phyloP scores from a whole-genome alignment of 37 sponge, comb jelly and placozoan species.

The Oopsacas minuta region DNA sequence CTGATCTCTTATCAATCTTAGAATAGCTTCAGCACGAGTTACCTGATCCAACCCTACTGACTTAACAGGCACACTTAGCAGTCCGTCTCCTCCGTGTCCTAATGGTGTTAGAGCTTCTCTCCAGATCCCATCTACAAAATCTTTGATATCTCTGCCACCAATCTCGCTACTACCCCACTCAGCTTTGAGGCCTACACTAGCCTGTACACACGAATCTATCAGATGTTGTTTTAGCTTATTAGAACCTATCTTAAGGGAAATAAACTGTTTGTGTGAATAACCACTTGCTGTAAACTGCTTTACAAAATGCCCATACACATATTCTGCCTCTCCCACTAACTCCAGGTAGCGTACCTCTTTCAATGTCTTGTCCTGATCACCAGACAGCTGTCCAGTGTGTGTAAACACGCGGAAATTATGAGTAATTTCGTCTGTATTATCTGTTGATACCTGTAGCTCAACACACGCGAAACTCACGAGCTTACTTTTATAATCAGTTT shows the following conservation, averaged over 20 bases:
- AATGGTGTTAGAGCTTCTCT: slow-evolving; percentile 31
- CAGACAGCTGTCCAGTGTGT: neutral
- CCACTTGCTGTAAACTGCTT: slow-evolving; percentile 33
- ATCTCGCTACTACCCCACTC: slow-evolving; percentile 6
- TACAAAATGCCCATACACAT: slow-evolving; percentile 54
- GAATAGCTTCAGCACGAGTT: slow-evolving; percentile 64
- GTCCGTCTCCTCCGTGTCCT: slow-evolving; percentile 15
- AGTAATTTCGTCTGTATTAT: neutral
- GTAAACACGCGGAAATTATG: slow-evolving; percentile 21
- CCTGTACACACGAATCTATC: slow-evolving; percentile 36
- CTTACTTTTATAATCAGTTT: neutral
- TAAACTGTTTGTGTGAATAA: slow-evolving; percentile 38
- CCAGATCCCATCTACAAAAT: slow-evolving; percentile 71
- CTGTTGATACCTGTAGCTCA: slow-evolving; percentile 16
- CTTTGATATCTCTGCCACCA: slow-evolving; percentile 26
- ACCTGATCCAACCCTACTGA: slow-evolving; percentile 47
- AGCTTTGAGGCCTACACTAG: slow-evolving; percentile 33
- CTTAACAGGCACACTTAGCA: slow-evolving; percentile 51
- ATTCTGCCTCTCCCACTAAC: slow-evolving; percentile 54
- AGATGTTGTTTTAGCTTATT: slow-evolving; percentile 49
- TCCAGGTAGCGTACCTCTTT: slow-evolving; percentile 56
- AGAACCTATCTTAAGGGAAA: slow-evolving; percentile 60
- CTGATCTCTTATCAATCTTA: slow-evolving; percentile 41
- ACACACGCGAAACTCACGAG: neutral
- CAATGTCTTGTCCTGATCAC: neutral